phyloP scores from a whole-genome alignment of 1,140 invertebrate species.

The Tenebrio molitor region DNA sequence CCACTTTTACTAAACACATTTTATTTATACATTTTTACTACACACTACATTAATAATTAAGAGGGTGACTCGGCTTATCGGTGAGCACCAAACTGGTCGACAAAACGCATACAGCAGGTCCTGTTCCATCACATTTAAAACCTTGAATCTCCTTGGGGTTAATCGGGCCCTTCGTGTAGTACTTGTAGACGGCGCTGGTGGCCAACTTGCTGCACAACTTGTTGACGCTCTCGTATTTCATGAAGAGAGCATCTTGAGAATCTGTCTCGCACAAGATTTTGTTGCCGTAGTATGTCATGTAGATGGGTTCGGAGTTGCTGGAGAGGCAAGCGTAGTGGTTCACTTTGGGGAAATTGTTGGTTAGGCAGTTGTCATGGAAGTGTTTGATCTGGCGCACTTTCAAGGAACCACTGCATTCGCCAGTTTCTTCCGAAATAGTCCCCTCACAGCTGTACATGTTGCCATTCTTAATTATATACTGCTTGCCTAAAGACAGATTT shows the following conservation, averaged over 20 bases:
- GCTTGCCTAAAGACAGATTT: not conserved
- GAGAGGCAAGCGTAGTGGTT: not conserved
- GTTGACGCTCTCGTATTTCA: not conserved
- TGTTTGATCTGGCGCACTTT: not conserved
- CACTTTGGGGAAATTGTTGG: not conserved
- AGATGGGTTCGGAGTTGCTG: not conserved
- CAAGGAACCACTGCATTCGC: not conserved
- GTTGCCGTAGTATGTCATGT: slow-evolving; percentile 17
- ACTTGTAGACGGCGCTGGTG: not conserved
- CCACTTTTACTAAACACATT: too few relatives aligned
- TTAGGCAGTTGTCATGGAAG: not conserved
- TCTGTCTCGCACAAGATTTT: not conserved
- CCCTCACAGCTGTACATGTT: not conserved
- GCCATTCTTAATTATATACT: not conserved
- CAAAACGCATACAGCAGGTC: too few relatives aligned
- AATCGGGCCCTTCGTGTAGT: not conserved
- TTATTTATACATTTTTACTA: too few relatives aligned
- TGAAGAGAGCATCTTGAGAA: not conserved
- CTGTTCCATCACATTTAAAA: too few relatives aligned
- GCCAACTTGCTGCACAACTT: not conserved
- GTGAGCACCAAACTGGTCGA: too few relatives aligned
- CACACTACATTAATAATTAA: too few relatives aligned
- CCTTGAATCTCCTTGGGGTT: not conserved
- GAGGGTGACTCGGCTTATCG: too few relatives aligned
- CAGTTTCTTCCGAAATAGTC: not conserved